Percentiles rank a stretch among this genome's conserved stretches.
Evolutionary conservation across 1,140 invertebrate species (phyloP).

Genomic region (Maconellicoccus hirsutus): DNA sequence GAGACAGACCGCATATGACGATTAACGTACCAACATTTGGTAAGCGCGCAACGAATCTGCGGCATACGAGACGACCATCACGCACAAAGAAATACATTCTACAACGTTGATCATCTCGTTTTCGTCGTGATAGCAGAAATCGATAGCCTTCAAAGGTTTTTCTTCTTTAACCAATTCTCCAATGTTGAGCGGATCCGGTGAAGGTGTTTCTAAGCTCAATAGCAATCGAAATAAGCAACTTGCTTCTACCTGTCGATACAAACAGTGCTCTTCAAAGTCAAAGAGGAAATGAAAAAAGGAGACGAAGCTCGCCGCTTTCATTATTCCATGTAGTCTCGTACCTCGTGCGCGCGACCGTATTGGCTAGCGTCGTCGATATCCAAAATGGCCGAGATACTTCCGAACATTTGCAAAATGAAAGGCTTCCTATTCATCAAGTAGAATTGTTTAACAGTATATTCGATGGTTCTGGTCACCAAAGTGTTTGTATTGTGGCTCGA

Average conservation of each 20-base stretch:
- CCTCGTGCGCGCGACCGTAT: slow-evolving; percentile 82
- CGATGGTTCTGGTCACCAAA: slow-evolving; percentile 85
- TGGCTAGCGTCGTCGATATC: slow-evolving; percentile 80
- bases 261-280: too few relatives aligned
- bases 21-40: slow-evolving; percentile 87
- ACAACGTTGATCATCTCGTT: slow-evolving; percentile 86
- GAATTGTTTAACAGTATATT: slow-evolving; percentile 97
- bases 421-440: slow-evolving; percentile 97
- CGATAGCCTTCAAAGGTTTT: slow-evolving; percentile 90
- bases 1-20: too few relatives aligned
- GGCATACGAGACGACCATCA: slow-evolving; percentile 95
- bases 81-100: slow-evolving; percentile 87
- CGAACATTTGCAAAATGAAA: slow-evolving; percentile 98
- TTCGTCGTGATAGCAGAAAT: slow-evolving; percentile 94
- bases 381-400: slow-evolving; percentile 88
- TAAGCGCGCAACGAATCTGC: slow-evolving; percentile 88
- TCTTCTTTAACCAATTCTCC: slow-evolving; percentile 90
- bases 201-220: slow-evolving; percentile 80
- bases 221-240: slow-evolving; percentile 83
- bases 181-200: slow-evolving; percentile 87
- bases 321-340: slow-evolving; percentile 32
- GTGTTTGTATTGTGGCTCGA: slow-evolving; percentile 96
- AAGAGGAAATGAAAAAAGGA: too few relatives aligned
- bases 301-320: too few relatives aligned
- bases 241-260: slow-evolving; percentile 59